Percentiles rank a stretch among this genome's conserved stretches.
phyloP scores from a whole-genome alignment of 2,113 vertebrate species.

The Zosterops hypoxanthus region DNA sequence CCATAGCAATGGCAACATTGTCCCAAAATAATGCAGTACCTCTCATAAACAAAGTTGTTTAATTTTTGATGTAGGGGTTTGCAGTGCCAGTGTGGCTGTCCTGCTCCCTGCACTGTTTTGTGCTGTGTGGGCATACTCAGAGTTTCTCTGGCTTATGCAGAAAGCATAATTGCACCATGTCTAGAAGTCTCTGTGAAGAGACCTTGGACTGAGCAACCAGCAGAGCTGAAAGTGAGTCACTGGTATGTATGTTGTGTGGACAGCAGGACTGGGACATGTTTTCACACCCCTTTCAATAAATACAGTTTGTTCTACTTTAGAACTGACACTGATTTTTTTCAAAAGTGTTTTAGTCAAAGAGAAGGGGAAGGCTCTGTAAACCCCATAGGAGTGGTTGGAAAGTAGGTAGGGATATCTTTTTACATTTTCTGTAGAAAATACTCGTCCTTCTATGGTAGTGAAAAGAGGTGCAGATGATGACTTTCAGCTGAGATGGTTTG shows the following conservation, averaged over 20 bases:
- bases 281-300: neutral
- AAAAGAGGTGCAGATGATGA: neutral
- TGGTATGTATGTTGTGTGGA: neutral
- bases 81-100: neutral
- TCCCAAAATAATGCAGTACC: neutral
- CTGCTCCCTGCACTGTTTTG: neutral
- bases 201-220: neutral
- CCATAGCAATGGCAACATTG: neutral
- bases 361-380: neutral
- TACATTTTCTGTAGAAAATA: neutral
- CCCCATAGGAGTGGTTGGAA: neutral
- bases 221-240: neutral
- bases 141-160: neutral
- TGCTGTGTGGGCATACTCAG: neutral
- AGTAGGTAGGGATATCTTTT: neutral
- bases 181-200: slow-evolving; percentile 7
- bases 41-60: neutral
- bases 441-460: neutral
- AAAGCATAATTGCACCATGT: neutral
- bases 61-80: neutral
- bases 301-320: neutral
- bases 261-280: neutral
- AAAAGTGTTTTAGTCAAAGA: neutral
- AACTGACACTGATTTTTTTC: neutral
- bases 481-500: neutral